These are phyloP conservation scores for Oryzias woworae DNA, from an alignment of 2,113 vertebrate species.

Conservation along the genomic window DNA sequence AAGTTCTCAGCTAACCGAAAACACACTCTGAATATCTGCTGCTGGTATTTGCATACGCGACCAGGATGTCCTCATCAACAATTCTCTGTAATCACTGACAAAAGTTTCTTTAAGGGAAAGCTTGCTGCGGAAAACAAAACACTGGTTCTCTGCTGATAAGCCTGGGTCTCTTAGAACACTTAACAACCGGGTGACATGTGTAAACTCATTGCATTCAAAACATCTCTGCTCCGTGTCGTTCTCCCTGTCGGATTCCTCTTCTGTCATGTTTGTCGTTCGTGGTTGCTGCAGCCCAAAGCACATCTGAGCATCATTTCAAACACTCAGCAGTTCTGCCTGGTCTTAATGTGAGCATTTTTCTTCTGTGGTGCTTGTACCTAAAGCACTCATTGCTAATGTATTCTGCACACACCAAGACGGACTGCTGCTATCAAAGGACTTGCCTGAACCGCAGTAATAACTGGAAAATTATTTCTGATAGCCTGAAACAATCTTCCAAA, in stretches of 20 bases:
- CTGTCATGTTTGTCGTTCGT: slow-evolving; percentile 76
- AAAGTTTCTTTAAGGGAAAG: not conserved
- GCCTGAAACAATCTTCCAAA: slow-evolving; percentile 99
- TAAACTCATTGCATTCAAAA: slow-evolving; percentile 92
- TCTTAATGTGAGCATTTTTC: slow-evolving; percentile 88
- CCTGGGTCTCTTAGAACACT: slow-evolving; percentile 64
- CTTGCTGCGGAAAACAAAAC: slow-evolving; percentile 57
- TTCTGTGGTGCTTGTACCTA: slow-evolving; percentile 88
- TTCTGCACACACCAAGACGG: slow-evolving; percentile 94
- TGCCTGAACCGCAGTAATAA: slow-evolving; percentile 99
- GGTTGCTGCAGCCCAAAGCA: slow-evolving; percentile 80
- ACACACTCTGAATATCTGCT: not conserved
- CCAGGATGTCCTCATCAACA: slow-evolving; percentile 7
- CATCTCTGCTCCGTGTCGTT: slow-evolving; percentile 72
- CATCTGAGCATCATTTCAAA: slow-evolving; percentile 58
- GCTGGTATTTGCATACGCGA: too few species aligned
- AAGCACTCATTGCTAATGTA: slow-evolving; percentile 89
- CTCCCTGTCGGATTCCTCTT: slow-evolving; percentile 69
- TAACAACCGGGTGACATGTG: slow-evolving; percentile 91
- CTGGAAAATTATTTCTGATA: slow-evolving; percentile 99
- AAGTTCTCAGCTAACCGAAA: slow-evolving; percentile 14
- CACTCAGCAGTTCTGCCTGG: slow-evolving; percentile 79
- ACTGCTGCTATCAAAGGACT: slow-evolving; percentile 99
- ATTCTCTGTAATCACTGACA: slow-evolving; percentile 19
- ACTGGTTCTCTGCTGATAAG: slow-evolving; percentile 56